These are phyloP conservation scores for Drosophila pallidifrons DNA, from an alignment of 1,140 invertebrate genomes.

Conservation along the genomic window DNA sequence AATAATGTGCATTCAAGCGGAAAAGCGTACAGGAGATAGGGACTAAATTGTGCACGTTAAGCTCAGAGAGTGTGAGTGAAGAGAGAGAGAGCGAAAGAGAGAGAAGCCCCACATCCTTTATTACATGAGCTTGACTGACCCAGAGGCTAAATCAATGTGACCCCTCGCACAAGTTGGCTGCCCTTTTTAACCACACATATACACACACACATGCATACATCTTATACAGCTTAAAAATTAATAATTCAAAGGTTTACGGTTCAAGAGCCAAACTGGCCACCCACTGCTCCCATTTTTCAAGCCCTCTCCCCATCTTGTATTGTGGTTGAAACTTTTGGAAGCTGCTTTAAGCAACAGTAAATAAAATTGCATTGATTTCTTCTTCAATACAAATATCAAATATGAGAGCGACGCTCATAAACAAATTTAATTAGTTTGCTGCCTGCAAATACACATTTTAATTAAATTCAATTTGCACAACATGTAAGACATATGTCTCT, in stretches of 20 bases:
- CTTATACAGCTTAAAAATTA: conserved; percentile 72
- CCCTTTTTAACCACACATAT: conserved; percentile 40
- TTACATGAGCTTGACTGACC: conserved; percentile 74
- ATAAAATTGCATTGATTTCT: conserved; percentile 68
- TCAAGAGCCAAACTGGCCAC: conserved; percentile 46
- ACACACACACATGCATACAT: conserved; percentile 19
- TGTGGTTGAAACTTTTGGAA: neutral
- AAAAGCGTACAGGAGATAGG: conserved; percentile 45
- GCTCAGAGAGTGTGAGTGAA: conserved; percentile 9
- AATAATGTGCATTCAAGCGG: conserved; percentile 65
- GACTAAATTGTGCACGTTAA: conserved; percentile 38
- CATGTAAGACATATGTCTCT: conserved; percentile 6
- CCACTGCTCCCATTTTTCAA: neutral
- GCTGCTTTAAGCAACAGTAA: conserved; percentile 45
- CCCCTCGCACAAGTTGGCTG: conserved; percentile 32
- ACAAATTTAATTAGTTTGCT: conserved; percentile 60
- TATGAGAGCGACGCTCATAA: conserved; percentile 9
- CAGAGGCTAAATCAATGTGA: conserved; percentile 70
- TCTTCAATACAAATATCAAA: conserved; percentile 39
- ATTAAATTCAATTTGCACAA: conserved; percentile 68
- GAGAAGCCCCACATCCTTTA: conserved; percentile 42
- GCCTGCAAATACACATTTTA: conserved; percentile 45
- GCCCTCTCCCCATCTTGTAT: neutral
- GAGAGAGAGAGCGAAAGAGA: conserved; percentile 15
- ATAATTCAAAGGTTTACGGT: conserved; percentile 78